phyloP scores from a whole-genome alignment of 2,113 vertebrate species.

The Pachycephala philippinensis region DNA sequence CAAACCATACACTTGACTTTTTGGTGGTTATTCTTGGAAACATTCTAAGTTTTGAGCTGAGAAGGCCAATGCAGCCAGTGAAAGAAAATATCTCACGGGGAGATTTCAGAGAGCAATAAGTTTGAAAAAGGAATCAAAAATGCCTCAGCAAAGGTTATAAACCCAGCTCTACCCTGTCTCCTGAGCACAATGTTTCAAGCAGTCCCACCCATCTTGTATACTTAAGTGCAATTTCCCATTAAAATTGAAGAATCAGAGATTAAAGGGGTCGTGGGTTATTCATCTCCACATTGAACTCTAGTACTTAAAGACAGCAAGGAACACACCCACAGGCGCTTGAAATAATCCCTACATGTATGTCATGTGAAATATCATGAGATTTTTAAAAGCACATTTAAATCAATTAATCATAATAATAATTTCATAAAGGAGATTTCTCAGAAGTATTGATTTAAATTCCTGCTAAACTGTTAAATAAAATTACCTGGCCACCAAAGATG shows the following conservation, averaged over 20 bases:
- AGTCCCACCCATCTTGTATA: background rate
- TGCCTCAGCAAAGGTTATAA: background rate
- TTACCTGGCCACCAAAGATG: constrained; percentile 54
- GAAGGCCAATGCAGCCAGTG: background rate
- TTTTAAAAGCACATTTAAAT: constrained; percentile 27
- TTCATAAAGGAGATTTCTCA: constrained; percentile 31
- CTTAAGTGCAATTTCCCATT: background rate
- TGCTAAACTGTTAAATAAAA: constrained; percentile 38
- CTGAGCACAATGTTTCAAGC: background rate
- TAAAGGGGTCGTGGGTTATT: background rate
- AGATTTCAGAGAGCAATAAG: background rate
- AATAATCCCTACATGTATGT: background rate
- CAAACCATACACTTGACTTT: background rate
- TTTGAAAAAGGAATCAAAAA: background rate
- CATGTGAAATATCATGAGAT: constrained; percentile 1
- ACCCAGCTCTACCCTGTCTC: background rate
- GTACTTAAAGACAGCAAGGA: background rate
- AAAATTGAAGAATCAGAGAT: background rate
- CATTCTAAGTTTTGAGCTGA: background rate
- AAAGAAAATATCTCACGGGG: background rate
- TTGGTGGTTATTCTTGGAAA: background rate
- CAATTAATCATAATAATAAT: constrained; percentile 27
- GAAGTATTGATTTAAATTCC: constrained; percentile 15
- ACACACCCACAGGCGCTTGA: background rate
- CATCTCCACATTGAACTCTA: background rate